Evolutionary conservation across 2,888 invertebrate genomes (phyloP).

Genomic region (Hermaeophaga mercurialis): DNA sequence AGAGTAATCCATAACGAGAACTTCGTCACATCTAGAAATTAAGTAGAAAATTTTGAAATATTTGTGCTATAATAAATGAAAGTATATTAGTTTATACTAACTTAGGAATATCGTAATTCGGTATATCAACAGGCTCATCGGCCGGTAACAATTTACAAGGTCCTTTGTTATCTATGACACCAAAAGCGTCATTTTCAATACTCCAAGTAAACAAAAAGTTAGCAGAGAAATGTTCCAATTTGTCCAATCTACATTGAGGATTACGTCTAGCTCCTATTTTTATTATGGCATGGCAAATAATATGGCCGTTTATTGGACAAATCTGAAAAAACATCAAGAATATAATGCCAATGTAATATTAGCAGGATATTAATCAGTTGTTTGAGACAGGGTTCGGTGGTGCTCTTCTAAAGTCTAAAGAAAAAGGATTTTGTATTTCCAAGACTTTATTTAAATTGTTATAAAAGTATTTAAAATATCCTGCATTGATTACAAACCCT

Average conservation of each 20-base stretch:
- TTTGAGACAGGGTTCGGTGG: no score
- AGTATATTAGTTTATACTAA: slow-evolving; percentile 7
- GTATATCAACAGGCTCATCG: slow-evolving; percentile 41
- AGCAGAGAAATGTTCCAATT: slow-evolving; percentile 50
- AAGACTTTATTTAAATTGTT: no score
- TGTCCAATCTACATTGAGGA: slow-evolving; percentile 47
- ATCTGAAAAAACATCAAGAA: slow-evolving; percentile 48
- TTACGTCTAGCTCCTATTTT: slow-evolving; percentile 54
- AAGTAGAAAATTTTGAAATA: no score
- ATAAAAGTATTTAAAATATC: no score
- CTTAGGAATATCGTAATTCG: slow-evolving; percentile 31
- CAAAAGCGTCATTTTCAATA: slow-evolving; percentile 53
- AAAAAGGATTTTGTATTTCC: no score
- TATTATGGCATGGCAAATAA: slow-evolving; percentile 56
- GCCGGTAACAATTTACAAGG: slow-evolving; percentile 46
- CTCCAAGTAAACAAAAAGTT: slow-evolving; percentile 56
- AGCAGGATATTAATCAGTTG: no score
- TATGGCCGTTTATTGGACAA: slow-evolving; percentile 56
- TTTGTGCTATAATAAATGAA: background rate
- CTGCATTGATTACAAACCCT: no score
- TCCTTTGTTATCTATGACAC: slow-evolving; percentile 50
- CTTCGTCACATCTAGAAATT: slow-evolving; percentile 45
- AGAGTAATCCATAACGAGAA: slow-evolving; percentile 50
- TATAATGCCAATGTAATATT: no score
- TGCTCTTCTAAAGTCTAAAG: no score